A percentile compares a stretch with the other conserved stretches of the same genome.
These are phyloP conservation scores for Linnaemya vulpina DNA, from an alignment of 2,888 invertebrate species.

Conservation along the genomic window DNA sequence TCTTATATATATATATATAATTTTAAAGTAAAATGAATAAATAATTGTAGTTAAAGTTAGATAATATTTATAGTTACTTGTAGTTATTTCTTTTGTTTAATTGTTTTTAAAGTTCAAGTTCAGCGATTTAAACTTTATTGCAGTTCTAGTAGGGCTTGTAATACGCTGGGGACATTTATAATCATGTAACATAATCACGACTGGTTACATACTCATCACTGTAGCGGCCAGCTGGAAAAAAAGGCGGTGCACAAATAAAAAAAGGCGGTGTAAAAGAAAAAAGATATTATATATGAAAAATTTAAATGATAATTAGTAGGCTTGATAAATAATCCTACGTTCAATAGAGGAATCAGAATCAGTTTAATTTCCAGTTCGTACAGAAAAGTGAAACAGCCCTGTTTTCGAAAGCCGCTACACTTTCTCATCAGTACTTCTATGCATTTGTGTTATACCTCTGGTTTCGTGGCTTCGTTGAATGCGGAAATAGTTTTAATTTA, in stretches of 20 bases:
- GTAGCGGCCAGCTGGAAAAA: constrained; percentile 78
- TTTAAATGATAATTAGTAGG: no score
- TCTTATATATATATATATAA: constrained; percentile 34
- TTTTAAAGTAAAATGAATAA: constrained; percentile 59
- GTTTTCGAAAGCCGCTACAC: no score
- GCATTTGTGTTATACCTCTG: no score
- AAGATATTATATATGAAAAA: background rate
- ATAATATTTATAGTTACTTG: constrained; percentile 40
- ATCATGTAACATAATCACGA: constrained; percentile 82
- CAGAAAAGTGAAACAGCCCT: no score
- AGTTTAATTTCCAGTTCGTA: no score
- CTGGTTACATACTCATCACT: constrained; percentile 80
- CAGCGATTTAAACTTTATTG: constrained; percentile 32
- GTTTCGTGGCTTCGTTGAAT: no score
- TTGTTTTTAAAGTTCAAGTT: constrained; percentile 52
- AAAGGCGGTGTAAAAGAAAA: background rate
- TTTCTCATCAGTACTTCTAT: no score
- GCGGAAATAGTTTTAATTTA: no score
- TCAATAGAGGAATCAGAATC: no score
- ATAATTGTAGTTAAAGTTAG: constrained; percentile 38
- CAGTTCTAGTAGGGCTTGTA: constrained; percentile 68
- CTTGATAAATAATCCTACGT: no score
- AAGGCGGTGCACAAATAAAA: constrained; percentile 2
- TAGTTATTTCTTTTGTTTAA: constrained; percentile 17
- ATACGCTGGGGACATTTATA: constrained; percentile 73